A percentile compares a stretch with the other conserved stretches of the same genome.
Conservation (phyloP, 2,888 invertebrate genomes). For the Scelioninae gen. 1 region DNA sequence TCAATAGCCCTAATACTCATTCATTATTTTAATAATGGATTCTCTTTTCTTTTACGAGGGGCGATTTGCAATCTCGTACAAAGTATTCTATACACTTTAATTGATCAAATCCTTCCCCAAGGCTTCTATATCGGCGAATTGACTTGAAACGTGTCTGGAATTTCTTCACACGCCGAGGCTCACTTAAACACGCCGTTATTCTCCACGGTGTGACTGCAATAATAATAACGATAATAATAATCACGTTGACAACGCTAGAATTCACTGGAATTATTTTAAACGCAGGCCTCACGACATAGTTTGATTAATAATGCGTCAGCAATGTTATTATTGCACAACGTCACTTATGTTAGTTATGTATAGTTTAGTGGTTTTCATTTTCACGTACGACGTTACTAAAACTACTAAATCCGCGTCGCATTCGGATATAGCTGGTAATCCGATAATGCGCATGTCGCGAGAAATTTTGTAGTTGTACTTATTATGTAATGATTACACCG, state of each 20-base stretch:
- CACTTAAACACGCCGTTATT: conserved; percentile 40
- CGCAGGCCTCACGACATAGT: conserved; percentile 18
- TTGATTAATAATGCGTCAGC: conserved; percentile 53
- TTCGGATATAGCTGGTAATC: conserved; percentile 36
- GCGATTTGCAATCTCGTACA: conserved; percentile 25
- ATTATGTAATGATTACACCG: conserved; percentile 39
- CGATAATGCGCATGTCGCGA: conserved; percentile 30
- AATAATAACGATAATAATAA: conserved; percentile 48
- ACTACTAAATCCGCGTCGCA: conserved; percentile 31
- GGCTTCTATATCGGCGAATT: conserved; percentile 38
- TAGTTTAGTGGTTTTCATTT: conserved; percentile 41
- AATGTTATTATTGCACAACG: conserved; percentile 29
- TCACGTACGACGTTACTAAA: conserved; percentile 25
- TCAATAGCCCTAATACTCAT: conserved; percentile 27
- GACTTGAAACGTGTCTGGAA: conserved; percentile 58
- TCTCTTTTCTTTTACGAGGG: conserved; percentile 22
- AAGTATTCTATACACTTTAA: conserved; percentile 48
- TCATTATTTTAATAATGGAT: conserved; percentile 31
- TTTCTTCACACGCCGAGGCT: conserved; percentile 38
- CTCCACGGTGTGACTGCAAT: conserved; percentile 26
- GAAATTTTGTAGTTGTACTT: conserved; percentile 45
- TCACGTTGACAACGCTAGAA: conserved; percentile 23
- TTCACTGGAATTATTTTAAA: conserved; percentile 48
- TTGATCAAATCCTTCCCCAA: conserved; percentile 40
- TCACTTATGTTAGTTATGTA: conserved; percentile 40